phyloP scores from a whole-genome alignment of 2,113 vertebrate species.

The Lynx canadensis region DNA sequence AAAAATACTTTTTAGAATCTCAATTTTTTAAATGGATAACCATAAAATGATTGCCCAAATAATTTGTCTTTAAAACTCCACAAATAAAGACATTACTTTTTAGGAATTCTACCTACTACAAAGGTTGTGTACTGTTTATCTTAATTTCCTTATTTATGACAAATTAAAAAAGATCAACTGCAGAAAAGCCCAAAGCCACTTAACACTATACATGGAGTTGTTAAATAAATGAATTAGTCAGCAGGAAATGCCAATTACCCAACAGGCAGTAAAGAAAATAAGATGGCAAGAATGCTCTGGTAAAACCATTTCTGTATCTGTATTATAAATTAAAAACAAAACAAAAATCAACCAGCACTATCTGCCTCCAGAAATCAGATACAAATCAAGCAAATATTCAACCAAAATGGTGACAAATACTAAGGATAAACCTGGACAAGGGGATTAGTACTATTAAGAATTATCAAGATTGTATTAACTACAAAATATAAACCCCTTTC shows the following conservation, averaged over 20 bases:
- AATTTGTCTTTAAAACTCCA: neutral
- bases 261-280: neutral
- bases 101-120: neutral
- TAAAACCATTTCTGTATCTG: neutral
- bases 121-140: neutral
- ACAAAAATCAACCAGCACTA: neutral
- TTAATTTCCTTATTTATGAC: constrained; percentile 7
- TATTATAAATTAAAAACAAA: neutral
- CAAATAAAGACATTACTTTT: neutral
- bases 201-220: neutral
- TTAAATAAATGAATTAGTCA: neutral
- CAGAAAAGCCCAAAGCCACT: constrained; percentile 21
- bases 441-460: neutral
- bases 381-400: constrained; percentile 47
- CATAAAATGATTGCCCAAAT: neutral
- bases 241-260: constrained; percentile 24
- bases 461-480: neutral
- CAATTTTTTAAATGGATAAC: neutral
- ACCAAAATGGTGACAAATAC: constrained; percentile 2
- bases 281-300: neutral
- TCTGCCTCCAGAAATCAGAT: constrained; percentile 56
- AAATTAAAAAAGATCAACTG: neutral
- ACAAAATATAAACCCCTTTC: constrained; percentile 31
- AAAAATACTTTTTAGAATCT: neutral
- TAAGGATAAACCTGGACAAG: neutral